Base-by-base conservation (phyloP, 1,140 invertebrate species). In the Calephelis virginiensis region DNA sequence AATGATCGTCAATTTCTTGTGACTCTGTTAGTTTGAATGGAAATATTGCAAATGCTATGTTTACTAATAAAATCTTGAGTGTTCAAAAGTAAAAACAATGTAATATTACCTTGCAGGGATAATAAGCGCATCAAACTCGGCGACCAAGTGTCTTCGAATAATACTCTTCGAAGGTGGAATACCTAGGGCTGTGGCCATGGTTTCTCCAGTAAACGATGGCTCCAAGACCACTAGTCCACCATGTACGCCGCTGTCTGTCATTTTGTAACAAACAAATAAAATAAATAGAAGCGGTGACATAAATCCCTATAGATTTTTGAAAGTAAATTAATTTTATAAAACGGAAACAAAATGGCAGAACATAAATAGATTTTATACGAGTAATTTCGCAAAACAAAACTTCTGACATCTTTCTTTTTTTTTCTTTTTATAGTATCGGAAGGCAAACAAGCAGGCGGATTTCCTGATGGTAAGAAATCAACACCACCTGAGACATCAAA, bases 101-200 rank as follows among this genome's bases (percentile, higher is more conserved):
- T 61, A 28, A 62, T 53, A 68, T 90, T 93, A 98, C 97, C 97
- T 97, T 83, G 97, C 97, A 72, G 97, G 97, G 84, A 97, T 94
- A 71, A 98, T 94, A 69, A 99, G 94, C 53, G 96, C 94, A 85
- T 98, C 97, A 68, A 98, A 93, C 92, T 99, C 97, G 28, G 97
- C 95, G 63, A 95, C 94, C 38, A 98, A 93, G 92, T 99, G 97
- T 80, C 97, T 93, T 78, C 97, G 92, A 68, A 99, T 97, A 88
- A 98, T 98, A 82, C 97, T 97, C 83, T 98, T 97, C 6, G 97
- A 97, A 8, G 97, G 96, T 43, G 97, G 97, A 78, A 99, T 98
- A 63, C 97, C 97, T 47, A 99, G 90, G 9, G 97, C 97, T 13
- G 97, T 97, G 47, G 97, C 97, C 94, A 99, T 97, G 49, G 97